These are phyloP conservation scores for Xenus cinereus DNA, from an alignment of 2,113 vertebrate species.

Conservation along the genomic window DNA sequence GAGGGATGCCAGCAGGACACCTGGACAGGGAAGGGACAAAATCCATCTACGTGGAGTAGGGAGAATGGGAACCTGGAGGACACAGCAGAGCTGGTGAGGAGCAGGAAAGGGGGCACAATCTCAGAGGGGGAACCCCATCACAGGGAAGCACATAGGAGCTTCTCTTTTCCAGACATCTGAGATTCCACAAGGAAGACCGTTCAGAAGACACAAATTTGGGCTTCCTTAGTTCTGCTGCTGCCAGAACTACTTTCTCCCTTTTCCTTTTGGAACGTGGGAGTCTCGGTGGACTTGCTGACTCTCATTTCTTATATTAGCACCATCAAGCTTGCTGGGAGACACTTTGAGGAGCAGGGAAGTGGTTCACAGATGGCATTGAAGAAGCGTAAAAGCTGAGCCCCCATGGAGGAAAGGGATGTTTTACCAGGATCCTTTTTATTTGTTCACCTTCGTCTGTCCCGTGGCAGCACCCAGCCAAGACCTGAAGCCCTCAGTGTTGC, in stretches of 20 bases:
- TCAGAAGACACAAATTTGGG: background rate
- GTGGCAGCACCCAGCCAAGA: background rate
- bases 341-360: background rate
- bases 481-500: background rate
- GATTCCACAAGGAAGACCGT: background rate
- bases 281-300: background rate
- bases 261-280: background rate
- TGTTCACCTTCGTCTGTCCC: background rate
- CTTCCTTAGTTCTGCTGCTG: background rate
- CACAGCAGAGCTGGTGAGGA: background rate
- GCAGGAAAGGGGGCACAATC: background rate
- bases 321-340: background rate
- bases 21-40: background rate
- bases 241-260: background rate
- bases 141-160: background rate
- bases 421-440: background rate
- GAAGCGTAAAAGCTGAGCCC: background rate
- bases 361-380: background rate
- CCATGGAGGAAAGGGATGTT: background rate
- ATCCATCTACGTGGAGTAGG: fast-evolving
- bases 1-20: background rate
- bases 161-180: background rate
- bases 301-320: background rate
- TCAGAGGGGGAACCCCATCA: fast-evolving
- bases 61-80: fast-evolving